Percentiles rank a stretch among this genome's conserved stretches.
phyloP scores from a whole-genome alignment of 1,140 invertebrate genomes.

The Cyclargus thomasi region DNA sequence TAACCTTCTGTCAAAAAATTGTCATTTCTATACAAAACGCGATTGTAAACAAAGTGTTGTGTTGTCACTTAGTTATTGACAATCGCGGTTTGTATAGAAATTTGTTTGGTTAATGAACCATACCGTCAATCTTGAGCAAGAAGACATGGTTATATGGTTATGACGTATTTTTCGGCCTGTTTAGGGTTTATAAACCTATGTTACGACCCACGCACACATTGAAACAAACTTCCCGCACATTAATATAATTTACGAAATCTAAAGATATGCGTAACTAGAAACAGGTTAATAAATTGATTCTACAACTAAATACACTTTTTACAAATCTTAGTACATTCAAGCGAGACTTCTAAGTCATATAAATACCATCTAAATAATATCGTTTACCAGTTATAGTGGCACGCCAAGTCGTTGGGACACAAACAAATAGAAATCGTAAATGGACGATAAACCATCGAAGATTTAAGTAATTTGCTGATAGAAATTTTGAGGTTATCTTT shows the following conservation, averaged over 20 bases:
- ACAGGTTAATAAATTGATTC: conserved; percentile 64
- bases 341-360: conserved; percentile 60
- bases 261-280: conserved; percentile 72
- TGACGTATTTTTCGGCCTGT: too few species aligned
- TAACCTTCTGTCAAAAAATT: too few species aligned
- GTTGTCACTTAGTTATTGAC: too few species aligned
- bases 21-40: too few species aligned
- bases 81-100: too few species aligned
- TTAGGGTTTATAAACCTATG: neutral
- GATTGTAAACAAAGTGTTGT: too few species aligned
- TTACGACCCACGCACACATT: neutral
- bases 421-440: neutral
- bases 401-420: neutral
- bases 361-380: conserved; percentile 54
- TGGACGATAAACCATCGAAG: neutral
- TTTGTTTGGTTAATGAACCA: too few species aligned
- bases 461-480: conserved; percentile 11
- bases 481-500: conserved; percentile 6
- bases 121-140: too few species aligned
- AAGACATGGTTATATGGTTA: too few species aligned
- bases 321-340: conserved; percentile 64
- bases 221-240: neutral
- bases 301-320: conserved; percentile 74
- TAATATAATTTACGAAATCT: conserved; percentile 56
- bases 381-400: conserved; percentile 37